Percentiles rank a stretch among this genome's conserved stretches.
Evolutionary conservation across 2,888 invertebrate species (phyloP).

Genomic region (Melieria picta): DNA sequence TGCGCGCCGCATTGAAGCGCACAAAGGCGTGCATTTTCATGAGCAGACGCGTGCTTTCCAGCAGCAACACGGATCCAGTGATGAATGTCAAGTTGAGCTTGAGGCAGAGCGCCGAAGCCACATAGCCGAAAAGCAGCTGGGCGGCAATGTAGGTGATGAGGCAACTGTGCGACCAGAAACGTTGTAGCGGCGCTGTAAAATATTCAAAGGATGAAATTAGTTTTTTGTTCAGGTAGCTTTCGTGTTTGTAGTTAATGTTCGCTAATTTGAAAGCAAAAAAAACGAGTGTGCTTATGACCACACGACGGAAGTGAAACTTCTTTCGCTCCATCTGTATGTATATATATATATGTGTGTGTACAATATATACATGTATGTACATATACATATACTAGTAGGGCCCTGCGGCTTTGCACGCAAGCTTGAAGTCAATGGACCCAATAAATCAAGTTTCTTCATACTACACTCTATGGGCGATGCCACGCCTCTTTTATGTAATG

Average conservation of each 20-base stretch:
- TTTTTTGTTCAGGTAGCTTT: no score
- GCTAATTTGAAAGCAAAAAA: not conserved
- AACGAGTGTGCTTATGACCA: no score
- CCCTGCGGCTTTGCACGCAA: no score
- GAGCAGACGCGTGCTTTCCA: conserved; percentile 74
- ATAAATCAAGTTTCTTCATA: no score
- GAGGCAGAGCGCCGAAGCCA: conserved; percentile 53
- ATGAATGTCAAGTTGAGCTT: conserved; percentile 57
- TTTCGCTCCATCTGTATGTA: no score
- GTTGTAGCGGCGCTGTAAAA: conserved; percentile 49
- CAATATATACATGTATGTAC: no score
- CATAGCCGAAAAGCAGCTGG: conserved; percentile 56
- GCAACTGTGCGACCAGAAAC: conserved; percentile 58
- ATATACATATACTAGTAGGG: no score
- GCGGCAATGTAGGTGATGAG: conserved; percentile 53
- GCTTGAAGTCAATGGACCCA: no score
- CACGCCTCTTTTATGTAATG: no score
- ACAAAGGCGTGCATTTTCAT: conserved; percentile 92
- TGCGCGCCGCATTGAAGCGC: conserved; percentile 74
- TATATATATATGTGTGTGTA: no score
- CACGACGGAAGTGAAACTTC: no score
- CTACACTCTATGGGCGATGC: no score
- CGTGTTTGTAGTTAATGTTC: not conserved
- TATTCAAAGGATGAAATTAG: not conserved
- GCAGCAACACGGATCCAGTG: conserved; percentile 60